These are phyloP conservation scores for Cuculus canorus DNA, from an alignment of 2,797 vertebrate species.

Conservation along the genomic window DNA sequence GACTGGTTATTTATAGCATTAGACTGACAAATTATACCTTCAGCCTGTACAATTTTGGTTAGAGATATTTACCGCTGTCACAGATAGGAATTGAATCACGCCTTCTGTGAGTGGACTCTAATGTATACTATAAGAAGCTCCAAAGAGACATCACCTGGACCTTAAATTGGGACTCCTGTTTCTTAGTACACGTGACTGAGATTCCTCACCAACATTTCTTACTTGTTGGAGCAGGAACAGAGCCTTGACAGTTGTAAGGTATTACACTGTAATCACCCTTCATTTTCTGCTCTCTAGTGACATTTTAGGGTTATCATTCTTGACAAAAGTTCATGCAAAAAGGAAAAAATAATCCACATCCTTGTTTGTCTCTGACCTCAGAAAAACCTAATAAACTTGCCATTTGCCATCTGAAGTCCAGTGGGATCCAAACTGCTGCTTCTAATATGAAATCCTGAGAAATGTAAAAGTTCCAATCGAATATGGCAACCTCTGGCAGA, in stretches of 20 bases:
- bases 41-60: neutral
- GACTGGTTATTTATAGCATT: neutral
- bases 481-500: slow-evolving; percentile 68
- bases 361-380: slow-evolving; percentile 43
- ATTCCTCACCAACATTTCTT: neutral
- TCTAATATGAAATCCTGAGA: slow-evolving; percentile 61
- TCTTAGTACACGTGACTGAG: neutral
- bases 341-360: neutral
- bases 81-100: neutral
- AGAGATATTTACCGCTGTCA: neutral
- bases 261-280: neutral
- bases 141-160: neutral
- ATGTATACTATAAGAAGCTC: neutral
- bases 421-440: slow-evolving; percentile 47
- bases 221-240: slow-evolving; percentile 10
- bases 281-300: slow-evolving; percentile 21
- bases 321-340: slow-evolving; percentile 32
- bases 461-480: slow-evolving; percentile 16
- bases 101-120: neutral
- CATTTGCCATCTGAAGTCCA: slow-evolving; percentile 43
- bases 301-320: slow-evolving; percentile 17
- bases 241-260: neutral
- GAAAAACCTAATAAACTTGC: slow-evolving; percentile 34
- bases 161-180: neutral
- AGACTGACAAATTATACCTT: neutral